phyloP scores from a whole-genome alignment of 2,797 vertebrate species.

The Muscicapa comitata region DNA sequence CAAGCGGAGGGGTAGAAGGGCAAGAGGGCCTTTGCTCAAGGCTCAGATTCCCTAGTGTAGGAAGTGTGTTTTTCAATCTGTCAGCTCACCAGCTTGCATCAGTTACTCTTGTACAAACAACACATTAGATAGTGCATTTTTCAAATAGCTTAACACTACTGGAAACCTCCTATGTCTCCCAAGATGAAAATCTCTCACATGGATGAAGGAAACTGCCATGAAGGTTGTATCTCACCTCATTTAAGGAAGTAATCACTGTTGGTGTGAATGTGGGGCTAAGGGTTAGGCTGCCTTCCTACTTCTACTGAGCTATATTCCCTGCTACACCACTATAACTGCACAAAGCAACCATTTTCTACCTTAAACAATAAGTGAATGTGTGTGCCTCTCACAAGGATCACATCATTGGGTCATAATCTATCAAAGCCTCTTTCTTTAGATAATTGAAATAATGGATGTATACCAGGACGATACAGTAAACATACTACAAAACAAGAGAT shows the following conservation, averaged over 20 bases:
- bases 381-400: conserved; percentile 63
- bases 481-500: conserved; percentile 56
- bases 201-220: neutral
- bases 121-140: neutral
- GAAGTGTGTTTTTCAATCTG: neutral
- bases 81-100: neutral
- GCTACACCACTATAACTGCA: neutral
- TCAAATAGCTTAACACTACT: neutral
- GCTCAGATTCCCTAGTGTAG: rapidly evolving
- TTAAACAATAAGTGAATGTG: conserved; percentile 66
- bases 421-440: conserved; percentile 73
- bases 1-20: rapidly evolving
- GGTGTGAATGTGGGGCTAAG: neutral
- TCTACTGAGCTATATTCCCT: conserved; percentile 38
- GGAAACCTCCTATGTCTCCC: neutral
- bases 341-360: conserved; percentile 64
- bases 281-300: neutral
- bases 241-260: neutral
- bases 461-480: conserved; percentile 59
- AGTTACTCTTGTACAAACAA: neutral
- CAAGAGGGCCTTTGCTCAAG: neutral
- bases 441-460: conserved; percentile 62
- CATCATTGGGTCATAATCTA: conserved; percentile 32
- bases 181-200: rapidly evolving
- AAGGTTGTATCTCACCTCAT: neutral